These are phyloP conservation scores for Notolabrus celidotus DNA, from an alignment of 2,797 vertebrate species.

Conservation along the genomic window DNA sequence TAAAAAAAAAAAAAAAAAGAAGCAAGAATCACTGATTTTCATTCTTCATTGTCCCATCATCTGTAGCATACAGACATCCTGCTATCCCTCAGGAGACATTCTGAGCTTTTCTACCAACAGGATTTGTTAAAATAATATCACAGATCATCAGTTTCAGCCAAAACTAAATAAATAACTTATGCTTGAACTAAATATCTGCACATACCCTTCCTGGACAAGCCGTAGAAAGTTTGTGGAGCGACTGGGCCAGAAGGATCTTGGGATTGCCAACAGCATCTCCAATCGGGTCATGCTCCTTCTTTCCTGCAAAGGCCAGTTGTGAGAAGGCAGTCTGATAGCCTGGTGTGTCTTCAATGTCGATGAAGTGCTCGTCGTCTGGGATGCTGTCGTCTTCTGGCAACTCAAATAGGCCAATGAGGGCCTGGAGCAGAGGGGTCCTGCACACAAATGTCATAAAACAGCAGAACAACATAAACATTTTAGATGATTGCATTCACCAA, in stretches of 20 bases:
- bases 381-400: conserved; percentile 97
- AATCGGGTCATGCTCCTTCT: conserved; percentile 96
- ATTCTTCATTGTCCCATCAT: background rate
- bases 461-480: no score
- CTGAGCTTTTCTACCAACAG: background rate
- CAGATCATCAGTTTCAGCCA: background rate
- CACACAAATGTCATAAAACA: conserved; percentile 2
- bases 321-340: conserved; percentile 99
- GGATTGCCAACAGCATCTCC: conserved; percentile 95
- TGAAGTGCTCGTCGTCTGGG: conserved; percentile 98
- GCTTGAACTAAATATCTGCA: conserved; percentile 8
- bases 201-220: conserved; percentile 96
- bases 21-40: conserved; percentile 13
- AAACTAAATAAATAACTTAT: no score
- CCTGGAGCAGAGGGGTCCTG: conserved; percentile 95
- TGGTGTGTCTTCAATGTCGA: conserved; percentile 97
- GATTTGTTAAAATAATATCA: background rate
- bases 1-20: conserved; percentile 39
- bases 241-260: conserved; percentile 95
- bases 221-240: conserved; percentile 95
- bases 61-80: background rate
- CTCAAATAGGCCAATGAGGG: conserved; percentile 97
- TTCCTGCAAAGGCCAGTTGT: conserved; percentile 97
- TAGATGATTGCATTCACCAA: no score
- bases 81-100: no score